Conservation (phyloP, 2,797 vertebrate species). For the Pempheris klunzingeri region DNA sequence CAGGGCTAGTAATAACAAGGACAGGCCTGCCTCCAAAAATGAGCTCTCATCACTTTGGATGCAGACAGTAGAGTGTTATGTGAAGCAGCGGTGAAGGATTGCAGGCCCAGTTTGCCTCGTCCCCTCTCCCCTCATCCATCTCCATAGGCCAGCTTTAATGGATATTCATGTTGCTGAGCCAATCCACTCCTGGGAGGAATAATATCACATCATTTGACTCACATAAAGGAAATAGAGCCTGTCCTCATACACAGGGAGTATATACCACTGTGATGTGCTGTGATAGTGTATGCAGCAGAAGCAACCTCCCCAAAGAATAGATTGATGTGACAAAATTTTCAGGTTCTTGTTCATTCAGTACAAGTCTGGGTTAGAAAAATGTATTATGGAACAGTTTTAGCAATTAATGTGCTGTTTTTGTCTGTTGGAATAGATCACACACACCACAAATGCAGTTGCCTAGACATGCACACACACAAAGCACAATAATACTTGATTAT, state of each 20-base stretch:
- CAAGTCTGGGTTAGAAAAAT: slow-evolving; percentile 9
- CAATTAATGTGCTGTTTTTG: slow-evolving; percentile 22
- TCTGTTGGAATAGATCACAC: slow-evolving; percentile 11
- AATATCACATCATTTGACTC: slow-evolving; percentile 83
- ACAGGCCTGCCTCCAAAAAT: slow-evolving; percentile 69
- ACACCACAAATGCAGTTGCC: background rate
- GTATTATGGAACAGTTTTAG: slow-evolving; percentile 2
- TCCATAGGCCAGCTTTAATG: slow-evolving; percentile 83
- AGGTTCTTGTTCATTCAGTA: slow-evolving; percentile 29
- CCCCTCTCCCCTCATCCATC: slow-evolving; percentile 82
- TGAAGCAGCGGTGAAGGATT: slow-evolving; percentile 74
- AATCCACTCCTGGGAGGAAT: slow-evolving; percentile 82
- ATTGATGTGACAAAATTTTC: slow-evolving; percentile 42
- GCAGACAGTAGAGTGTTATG: slow-evolving; percentile 55
- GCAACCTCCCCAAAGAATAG: slow-evolving; percentile 19
- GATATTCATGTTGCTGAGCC: slow-evolving; percentile 84
- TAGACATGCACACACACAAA: background rate
- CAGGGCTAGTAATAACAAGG: slow-evolving; percentile 73
- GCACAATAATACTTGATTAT: background rate
- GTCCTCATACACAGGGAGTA: slow-evolving; percentile 68
- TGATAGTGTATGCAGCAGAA: slow-evolving; percentile 59
- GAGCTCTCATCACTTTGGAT: slow-evolving; percentile 69
- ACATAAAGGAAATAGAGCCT: slow-evolving; percentile 81
- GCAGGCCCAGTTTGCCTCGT: slow-evolving; percentile 73
- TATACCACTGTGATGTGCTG: slow-evolving; percentile 49